Evolutionary conservation across 1,140 invertebrate genomes (phyloP), one percentile per base, ranked within the genome.

Genomic region (Heliconius melpomene): DNA sequence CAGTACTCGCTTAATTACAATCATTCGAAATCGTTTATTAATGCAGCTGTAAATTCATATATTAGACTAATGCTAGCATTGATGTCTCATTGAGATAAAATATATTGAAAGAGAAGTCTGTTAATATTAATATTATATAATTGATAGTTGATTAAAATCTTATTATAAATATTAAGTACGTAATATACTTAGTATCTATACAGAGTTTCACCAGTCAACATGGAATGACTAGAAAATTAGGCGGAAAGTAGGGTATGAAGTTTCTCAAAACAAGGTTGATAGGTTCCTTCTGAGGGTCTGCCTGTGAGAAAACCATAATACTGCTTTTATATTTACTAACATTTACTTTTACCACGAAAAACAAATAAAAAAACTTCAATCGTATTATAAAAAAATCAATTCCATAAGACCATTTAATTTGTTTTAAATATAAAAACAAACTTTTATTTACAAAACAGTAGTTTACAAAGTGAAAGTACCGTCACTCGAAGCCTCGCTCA

Each of bases 401-500:
- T 5, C 32, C 2, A 72, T 38, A 40, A 40, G 0, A 11, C 16
- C 13, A 16, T 66, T 66, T 66, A 29, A 0, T 3, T 66, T 13
- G 1, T 66, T 26, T 66, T 66, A n/a, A 20, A 2, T 57, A 18
- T 36, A 54, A 11, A 38, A 57, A 46, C 5, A 52, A 52, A 20
- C 18, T 52, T 18, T 52, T 76, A 16, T 77, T 29, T 77, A 26
- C 29, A 9, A 11, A 7, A 40, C 32, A 52, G 32, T 29, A 72
- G 40, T 50, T 71, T 16, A 73, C 36, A 52, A 71, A 72, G 23
- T 50, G 36, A 71, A 32, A 79, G 82, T 89, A 86, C 96, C 98
- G 95, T 98, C 98, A 88, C 98, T 98, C 20, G 98, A 99, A 20
- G 98, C 98, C 88, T 98, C 97, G 11, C 98, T 99, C 95, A 98